Base-by-base conservation (phyloP, 2,797 vertebrate species). In the Falco biarmicus region DNA sequence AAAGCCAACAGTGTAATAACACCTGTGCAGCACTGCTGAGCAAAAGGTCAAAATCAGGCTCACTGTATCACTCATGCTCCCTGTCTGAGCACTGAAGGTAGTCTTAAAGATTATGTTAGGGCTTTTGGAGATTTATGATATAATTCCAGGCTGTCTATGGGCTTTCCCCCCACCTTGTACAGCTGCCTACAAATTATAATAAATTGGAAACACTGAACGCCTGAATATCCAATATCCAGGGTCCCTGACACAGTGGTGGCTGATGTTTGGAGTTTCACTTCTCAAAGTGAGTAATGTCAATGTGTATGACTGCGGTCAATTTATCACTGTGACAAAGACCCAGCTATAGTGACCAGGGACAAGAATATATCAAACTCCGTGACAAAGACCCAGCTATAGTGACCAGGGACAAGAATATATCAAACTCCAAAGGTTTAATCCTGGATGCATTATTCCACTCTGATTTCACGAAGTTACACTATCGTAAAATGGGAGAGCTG, bases 101-200 rank as follows among this genome's bases (percentile, higher is more conserved):
- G 59, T 41, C 64, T 84, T 90, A 93, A 79, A 80, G 74, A 78
- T 93, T 93, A 94, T 81, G 54, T 95, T 92, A 89, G 69, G 91
- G 84, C 34, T 94, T 90, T 80, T 77, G 16, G 53, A 93, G 93
- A 95, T 95, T 96, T 96, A 94, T 60, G 47, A 50, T 56, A 56
- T 18, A 79, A 90, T 91, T 96, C 87, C 89, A 90, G 64, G 91
- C 84, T 91, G 78, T 56, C 86, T 91, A 32, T 94, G 89, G 79
- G 92, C 90, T 93, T 92, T 94, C 8, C 59, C 31, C 16, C 56
- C 37, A 92, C 86, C 81, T 82, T 74, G 83, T 89, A 91, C 96
- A 74, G 76, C 59, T 93, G 94, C 79, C 93, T 87, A 91, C 91
- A 95, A 96, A 97, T 93, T 89, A 92, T 87, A 96, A 95, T 89